Evolutionary conservation across 1,140 invertebrate genomes (phyloP), one percentile per base, ranked within the genome.

Genomic region (Drosophila trapezifrons): DNA sequence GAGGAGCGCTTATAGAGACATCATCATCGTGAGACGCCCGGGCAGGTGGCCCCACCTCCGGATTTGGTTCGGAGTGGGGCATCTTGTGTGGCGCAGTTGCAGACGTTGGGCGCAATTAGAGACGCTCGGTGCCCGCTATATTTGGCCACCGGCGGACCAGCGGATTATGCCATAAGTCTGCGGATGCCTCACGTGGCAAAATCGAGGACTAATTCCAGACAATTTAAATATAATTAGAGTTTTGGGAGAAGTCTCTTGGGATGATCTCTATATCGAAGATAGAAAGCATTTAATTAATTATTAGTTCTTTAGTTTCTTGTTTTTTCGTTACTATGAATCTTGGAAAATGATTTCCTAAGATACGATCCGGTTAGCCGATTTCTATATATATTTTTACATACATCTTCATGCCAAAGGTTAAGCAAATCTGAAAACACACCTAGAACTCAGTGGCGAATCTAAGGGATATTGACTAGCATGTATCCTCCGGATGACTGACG

Each of bases 51-150:
- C 73, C 55, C 38, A 29, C 25, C 32, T 62, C 37, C 32, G 60
- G 38, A 22, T 37, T 54, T 13, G 29, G 18, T 20, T 37, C 18
- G 51, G 38, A n/a, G 20, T 38, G 38, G 18, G 17, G 62, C 83
- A 64, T 70, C 83, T 87, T 86, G 83, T 86, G 83, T 86, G 83
- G 83, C 83, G 73, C 45, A 20, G 32, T 5, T 15, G 54, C 70
- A 72, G 56, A 49, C 78, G 70, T 67, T 71, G 78, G 27, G 82
- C 82, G 80, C 85, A 86, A 86, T 82, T 86, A 87, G 82, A 82
- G 60, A 72, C 75, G 74, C 55, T 40, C 52, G 42, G 45, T 69
- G 56, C 43, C 38, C 63, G 74, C 74, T 77, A 63, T 77, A 77
- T 77, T 76, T 76, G 72, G 62, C 29, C 37, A 25, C 29, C 65